phyloP scores from a whole-genome alignment of 2,113 vertebrate species.

The Lepus americanus region DNA sequence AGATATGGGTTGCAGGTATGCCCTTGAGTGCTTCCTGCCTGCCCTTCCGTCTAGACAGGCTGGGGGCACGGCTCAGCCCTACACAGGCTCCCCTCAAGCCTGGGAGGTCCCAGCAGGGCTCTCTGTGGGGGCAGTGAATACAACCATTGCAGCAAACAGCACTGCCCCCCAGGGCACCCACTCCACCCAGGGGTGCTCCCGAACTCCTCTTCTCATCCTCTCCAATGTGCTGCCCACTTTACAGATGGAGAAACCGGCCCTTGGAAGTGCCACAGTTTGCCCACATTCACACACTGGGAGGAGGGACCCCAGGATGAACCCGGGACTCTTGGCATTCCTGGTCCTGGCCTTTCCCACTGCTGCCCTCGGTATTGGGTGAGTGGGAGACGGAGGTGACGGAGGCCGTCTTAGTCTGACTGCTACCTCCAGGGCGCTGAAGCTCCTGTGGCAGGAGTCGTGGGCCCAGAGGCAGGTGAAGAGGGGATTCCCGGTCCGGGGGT shows the following conservation, averaged over 20 bases:
- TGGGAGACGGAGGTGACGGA: too few species aligned
- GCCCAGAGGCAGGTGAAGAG: background rate
- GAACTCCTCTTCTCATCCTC: background rate
- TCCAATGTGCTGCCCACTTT: background rate
- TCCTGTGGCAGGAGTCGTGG: background rate
- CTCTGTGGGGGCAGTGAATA: background rate
- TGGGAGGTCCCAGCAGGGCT: background rate
- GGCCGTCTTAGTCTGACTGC: background rate
- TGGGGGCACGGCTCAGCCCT: background rate
- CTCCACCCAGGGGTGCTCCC: background rate
- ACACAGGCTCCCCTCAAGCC: background rate
- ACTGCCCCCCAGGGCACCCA: background rate
- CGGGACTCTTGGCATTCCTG: fast-evolving
- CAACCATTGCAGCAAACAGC: background rate
- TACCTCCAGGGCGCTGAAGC: background rate
- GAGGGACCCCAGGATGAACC: background rate
- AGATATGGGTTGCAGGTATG: too few species aligned
- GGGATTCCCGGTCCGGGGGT: background rate
- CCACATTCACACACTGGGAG: background rate
- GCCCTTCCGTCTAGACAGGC: background rate
- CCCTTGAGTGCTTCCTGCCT: background rate
- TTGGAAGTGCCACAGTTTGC: background rate
- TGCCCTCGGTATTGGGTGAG: background rate
- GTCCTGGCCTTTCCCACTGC: background rate
- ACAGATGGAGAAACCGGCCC: background rate